Base-by-base conservation (phyloP, 2,888 invertebrate species). In the Imbricaverruca yamaguchii region DNA sequence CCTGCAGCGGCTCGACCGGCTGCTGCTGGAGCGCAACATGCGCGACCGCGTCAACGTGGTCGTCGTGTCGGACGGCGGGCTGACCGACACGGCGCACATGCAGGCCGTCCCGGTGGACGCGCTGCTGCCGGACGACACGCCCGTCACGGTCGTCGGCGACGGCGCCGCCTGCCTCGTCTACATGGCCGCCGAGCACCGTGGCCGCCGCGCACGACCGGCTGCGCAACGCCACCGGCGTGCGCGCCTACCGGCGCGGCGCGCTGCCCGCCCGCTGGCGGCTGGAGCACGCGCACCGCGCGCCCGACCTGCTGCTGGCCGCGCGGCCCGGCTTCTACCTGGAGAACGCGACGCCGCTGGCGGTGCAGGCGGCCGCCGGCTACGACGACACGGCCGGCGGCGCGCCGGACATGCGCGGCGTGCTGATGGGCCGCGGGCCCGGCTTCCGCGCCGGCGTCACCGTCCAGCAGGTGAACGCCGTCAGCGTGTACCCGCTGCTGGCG, bases 401-500 rank as follows among this genome's bases (percentile, higher is more conserved):
- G 78, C 84, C 85, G 2, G 84, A 85, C 57, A 87, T 87, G 86
- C 84, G 86, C 81, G 85, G 85, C 69, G 85, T 86, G 69, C 86
- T 86, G 83, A 84, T 86, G 81, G 86, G 85, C 4, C 85, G 84
- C 83, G 86, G 86, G 81, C 86, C 86, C 83, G 85, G 86, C 69
- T 87, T 89, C 84, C 86, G 86, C 80, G 84, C 85, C 79, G 86
- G 87, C 74, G 83, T 85, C 74, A 84, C 86, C 15, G 83, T 85
- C 21, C 84, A 85, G 18, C 86, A 88, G 2, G 87, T 89, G 63
- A 84, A 87, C 63, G 85, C 87, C 77, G 88, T 89, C 59, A 89
- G 89, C 84, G 85, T 89, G 74, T 89, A 89, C 84, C 87, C 88
- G 59, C 85, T 89, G 80, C 86, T 89, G 82, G 87, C 88, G 81